A percentile compares a stretch with the other conserved stretches of the same genome.
Evolutionary conservation across 2,797 vertebrate species (phyloP).

Genomic region (Lophotriccus pileatus): DNA sequence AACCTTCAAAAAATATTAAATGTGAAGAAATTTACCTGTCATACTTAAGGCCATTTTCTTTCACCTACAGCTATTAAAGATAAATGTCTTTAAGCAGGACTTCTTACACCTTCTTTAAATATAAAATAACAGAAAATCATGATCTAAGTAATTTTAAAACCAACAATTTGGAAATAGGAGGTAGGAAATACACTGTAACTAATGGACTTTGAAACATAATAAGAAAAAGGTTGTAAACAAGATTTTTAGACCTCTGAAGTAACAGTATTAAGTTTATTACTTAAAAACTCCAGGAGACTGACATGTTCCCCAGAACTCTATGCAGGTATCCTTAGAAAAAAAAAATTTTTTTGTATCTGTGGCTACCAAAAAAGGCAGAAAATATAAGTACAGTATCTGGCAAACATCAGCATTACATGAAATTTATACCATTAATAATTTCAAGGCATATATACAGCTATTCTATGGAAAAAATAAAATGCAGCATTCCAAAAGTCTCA

Average conservation of each 20-base stretch:
- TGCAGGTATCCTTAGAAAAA: neutral
- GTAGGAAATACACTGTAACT: constrained; percentile 7
- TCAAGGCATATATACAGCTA: neutral
- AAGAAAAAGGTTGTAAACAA: neutral
- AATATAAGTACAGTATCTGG: neutral
- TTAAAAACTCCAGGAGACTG: neutral
- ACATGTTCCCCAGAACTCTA: neutral
- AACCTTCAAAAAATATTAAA: constrained; percentile 64
- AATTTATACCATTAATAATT: neutral
- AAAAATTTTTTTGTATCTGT: neutral
- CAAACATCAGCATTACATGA: neutral
- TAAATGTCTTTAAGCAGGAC: constrained; percentile 72
- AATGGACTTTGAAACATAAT: neutral
- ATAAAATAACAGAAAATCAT: constrained; percentile 65
- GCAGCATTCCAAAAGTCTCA: neutral
- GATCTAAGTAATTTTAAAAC: constrained; percentile 35
- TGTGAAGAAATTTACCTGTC: constrained; percentile 73
- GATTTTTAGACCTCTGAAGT: neutral
- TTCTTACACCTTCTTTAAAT: constrained; percentile 69
- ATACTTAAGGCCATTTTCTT: constrained; percentile 74
- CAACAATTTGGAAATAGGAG: neutral
- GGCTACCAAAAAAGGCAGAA: neutral
- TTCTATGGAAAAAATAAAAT: neutral
- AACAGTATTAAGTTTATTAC: neutral
- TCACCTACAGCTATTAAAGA: constrained; percentile 75